Evolutionary conservation across 1,140 invertebrate genomes (phyloP), one percentile per base, ranked within the genome.

Genomic region (Drosophila albomicans): DNA sequence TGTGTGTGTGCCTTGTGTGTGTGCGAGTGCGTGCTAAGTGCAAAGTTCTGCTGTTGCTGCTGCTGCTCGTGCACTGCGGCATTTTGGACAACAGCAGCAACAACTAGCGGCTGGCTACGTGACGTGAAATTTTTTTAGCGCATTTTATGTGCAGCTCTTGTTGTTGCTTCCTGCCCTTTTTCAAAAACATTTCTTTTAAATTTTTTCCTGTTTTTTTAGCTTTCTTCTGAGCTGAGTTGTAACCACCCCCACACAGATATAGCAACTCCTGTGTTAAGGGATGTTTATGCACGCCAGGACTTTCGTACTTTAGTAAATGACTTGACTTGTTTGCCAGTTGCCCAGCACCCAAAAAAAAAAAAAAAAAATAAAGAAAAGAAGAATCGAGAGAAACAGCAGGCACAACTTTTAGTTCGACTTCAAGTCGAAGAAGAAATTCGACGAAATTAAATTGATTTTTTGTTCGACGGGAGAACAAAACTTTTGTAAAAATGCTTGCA

Each of bases 281-380:
- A 89, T 87, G 84, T 84, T 87, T 87, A 80, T 88, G 72, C 72
- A 78, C 66, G 74, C 52, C 69, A 88, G 80, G 77, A 87, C 77
- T 78, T 82, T 74, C 65, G 64, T 86, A 81, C 82, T 85, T 86
- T 77, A 81, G 71, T 80, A 79, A 86, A 86, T 86, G 85, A 88
- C 85, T 88, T 89, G 85, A 88, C 85, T 88, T 81, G 88, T 85
- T 78, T 72, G 67, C 28, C 35, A 38, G 72, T 75, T 70, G 67
- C 67, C 56, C 63, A n/a, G 69, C 62, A 72, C 41, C 59, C 68
- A 70, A 43, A 16, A 43, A 57, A 11, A 30, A 20, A 16, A 1
- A n/a, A 15, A 15, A 1, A 15, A n/a, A n/a, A 15, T 0, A 15
- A 15, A 16, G 2, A 32, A 38, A 5, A 32, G 6, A 7, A 38